Evolutionary conservation across 2,113 vertebrate species (phyloP).

Genomic region (Psittacara wagleri): DNA sequence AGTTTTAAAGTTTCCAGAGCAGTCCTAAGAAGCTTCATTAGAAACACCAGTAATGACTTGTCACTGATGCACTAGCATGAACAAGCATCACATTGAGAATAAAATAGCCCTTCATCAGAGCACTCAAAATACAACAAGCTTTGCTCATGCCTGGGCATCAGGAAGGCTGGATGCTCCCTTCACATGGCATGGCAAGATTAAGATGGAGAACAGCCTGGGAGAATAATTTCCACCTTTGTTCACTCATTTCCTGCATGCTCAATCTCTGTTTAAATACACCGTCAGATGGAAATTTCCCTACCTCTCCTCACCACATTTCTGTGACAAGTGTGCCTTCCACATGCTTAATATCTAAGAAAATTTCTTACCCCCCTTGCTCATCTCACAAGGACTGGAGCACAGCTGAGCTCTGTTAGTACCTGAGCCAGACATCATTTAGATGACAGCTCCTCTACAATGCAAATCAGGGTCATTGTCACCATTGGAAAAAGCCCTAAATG

Average conservation of each 20-base stretch:
- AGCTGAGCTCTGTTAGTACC: neutral
- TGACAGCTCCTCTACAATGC: neutral
- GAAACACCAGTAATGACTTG: slow-evolving; percentile 12
- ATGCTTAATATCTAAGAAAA: neutral
- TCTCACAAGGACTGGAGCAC: neutral
- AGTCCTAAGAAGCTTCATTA: slow-evolving; percentile 9
- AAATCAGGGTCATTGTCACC: neutral
- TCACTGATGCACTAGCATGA: neutral
- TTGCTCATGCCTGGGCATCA: neutral
- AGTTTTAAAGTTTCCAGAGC: neutral
- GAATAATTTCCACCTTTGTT: neutral
- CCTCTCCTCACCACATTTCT: neutral
- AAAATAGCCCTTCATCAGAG: neutral
- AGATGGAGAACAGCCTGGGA: neutral
- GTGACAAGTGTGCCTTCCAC: neutral
- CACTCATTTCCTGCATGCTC: neutral
- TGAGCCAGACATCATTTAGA: neutral
- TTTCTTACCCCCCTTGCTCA: neutral
- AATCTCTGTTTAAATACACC: neutral
- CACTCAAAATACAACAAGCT: neutral
- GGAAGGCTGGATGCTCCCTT: neutral
- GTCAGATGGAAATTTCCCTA: neutral
- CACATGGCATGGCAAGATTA: neutral
- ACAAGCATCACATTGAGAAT: neutral
- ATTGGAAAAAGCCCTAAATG: neutral